These are phyloP conservation scores for Aegotheles bennettii DNA, from an alignment of 2,113 vertebrate genomes.

Conservation along the genomic window DNA sequence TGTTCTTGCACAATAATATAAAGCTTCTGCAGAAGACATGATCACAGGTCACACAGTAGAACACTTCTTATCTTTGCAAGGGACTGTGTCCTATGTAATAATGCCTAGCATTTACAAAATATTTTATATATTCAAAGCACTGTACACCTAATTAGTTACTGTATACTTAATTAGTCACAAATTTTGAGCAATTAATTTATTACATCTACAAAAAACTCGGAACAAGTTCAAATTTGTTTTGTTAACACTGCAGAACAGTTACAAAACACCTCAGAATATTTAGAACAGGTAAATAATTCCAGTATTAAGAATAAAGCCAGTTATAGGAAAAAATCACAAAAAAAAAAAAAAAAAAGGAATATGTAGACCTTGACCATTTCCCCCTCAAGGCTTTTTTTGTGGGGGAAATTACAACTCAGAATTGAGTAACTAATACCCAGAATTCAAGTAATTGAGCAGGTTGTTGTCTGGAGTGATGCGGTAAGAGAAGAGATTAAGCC, in stretches of 20 bases:
- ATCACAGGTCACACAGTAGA: not conserved
- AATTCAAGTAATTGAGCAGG: not conserved
- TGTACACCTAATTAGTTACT: not conserved
- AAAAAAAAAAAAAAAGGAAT: not conserved
- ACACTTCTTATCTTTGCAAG: not conserved
- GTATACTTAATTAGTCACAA: not conserved
- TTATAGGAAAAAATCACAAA: not conserved
- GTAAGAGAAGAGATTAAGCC: not conserved
- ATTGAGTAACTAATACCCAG: not conserved
- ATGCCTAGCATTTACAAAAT: not conserved
- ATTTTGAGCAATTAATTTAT: not conserved
- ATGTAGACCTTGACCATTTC: not conserved
- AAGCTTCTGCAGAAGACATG: not conserved
- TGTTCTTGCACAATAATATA: not conserved
- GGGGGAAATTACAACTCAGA: not conserved
- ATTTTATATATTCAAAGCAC: not conserved
- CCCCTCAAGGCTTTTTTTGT: not conserved
- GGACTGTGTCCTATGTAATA: not conserved
- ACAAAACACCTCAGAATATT: not conserved
- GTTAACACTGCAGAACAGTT: not conserved
- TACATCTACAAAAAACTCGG: not conserved
- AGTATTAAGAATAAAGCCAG: not conserved
- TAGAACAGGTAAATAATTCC: not conserved
- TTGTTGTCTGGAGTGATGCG: not conserved
- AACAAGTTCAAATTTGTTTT: not conserved